A percentile compares a stretch with the other conserved stretches of the same genome.
These are phyloP conservation scores for Platysternon megacephalum DNA, from an alignment of 2,113 vertebrate genomes.

Conservation along the genomic window DNA sequence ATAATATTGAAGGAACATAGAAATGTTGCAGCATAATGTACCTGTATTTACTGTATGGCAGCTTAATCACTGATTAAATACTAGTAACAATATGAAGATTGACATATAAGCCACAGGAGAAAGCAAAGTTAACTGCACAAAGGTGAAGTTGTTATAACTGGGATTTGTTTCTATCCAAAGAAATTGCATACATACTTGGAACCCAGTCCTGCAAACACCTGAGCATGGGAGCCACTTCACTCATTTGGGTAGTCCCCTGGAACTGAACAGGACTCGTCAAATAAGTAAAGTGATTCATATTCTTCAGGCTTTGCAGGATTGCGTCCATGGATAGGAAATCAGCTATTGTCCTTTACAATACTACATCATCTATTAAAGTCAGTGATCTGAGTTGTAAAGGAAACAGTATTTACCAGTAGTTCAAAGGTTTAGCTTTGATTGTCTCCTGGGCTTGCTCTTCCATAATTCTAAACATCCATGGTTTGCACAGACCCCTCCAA, in stretches of 20 bases:
- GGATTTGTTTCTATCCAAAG: background rate
- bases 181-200: constrained; percentile 20
- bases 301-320: background rate
- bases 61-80: constrained; percentile 56
- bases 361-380: background rate
- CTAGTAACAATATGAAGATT: constrained; percentile 36
- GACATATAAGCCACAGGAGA: background rate
- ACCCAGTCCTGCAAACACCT: background rate
- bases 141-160: background rate
- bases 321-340: background rate
- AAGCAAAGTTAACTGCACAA: constrained; percentile 36
- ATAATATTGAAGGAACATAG: constrained; percentile 56
- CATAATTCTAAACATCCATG: background rate
- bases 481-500: constrained; percentile 2
- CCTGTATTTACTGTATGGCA: constrained; percentile 53
- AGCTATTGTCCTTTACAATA: constrained; percentile 3
- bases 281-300: background rate
- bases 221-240: background rate
- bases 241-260: background rate
- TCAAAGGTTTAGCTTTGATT: background rate
- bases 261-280: background rate
- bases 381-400: constrained; percentile 27
- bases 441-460: background rate
- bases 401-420: background rate
- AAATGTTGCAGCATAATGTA: constrained; percentile 51